Conservation (phyloP, 2,797 vertebrate species). For the Telmatherina bonti region DNA sequence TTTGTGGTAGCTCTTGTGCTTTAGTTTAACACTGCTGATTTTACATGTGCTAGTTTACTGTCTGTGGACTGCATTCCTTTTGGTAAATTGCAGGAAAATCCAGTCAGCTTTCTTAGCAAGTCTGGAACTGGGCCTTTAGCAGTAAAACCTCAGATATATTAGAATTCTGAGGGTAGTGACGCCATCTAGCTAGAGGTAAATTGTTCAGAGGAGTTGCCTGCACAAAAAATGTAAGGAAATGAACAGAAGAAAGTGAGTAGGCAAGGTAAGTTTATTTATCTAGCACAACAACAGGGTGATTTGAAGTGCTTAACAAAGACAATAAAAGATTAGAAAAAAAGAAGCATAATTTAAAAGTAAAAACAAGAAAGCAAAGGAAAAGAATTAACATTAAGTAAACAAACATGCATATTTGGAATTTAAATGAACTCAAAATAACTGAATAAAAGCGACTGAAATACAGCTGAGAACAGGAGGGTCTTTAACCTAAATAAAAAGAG, state of each 20-base stretch:
- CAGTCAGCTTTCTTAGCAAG: slow-evolving; percentile 42
- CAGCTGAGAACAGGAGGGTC: too few species aligned
- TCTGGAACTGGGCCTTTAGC: slow-evolving; percentile 56
- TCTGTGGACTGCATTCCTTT: slow-evolving; percentile 44
- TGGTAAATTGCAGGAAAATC: slow-evolving; percentile 36
- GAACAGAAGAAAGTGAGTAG: slow-evolving; percentile 26
- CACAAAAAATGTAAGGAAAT: slow-evolving; percentile 18
- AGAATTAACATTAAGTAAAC: too few species aligned
- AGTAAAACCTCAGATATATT: slow-evolving; percentile 54
- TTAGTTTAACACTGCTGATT: slow-evolving; percentile 6
- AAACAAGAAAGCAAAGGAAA: too few species aligned
- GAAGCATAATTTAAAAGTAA: too few species aligned
- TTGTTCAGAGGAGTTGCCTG: slow-evolving; percentile 33
- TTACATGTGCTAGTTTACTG: slow-evolving; percentile 29
- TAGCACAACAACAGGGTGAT: too few species aligned
- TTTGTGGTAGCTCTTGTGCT: slow-evolving; percentile 7
- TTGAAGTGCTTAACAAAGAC: too few species aligned
- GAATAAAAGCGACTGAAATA: too few species aligned
- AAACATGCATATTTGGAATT: too few species aligned
- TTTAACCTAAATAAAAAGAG: too few species aligned
- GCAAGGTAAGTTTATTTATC: too few species aligned
- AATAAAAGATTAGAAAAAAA: too few species aligned
- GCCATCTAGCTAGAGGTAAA: slow-evolving; percentile 31
- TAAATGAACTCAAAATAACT: too few species aligned
- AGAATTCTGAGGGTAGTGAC: slow-evolving; percentile 30